Percentiles rank a stretch among this genome's conserved stretches.
Conservation (phyloP, 64 coral and sea anemone species). For the Astreopora myriophthalma region DNA sequence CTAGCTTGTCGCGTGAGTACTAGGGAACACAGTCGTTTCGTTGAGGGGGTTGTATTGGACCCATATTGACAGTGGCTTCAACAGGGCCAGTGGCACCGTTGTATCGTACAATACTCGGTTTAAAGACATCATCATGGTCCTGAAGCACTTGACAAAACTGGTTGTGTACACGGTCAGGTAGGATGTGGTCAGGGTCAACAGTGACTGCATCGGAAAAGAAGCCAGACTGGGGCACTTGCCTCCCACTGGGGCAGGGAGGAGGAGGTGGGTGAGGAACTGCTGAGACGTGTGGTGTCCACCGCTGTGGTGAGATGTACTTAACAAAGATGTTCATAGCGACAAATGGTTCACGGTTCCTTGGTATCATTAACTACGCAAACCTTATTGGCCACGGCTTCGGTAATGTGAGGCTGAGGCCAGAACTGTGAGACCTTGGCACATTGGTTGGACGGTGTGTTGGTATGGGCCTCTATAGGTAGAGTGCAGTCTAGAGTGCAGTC, state of each 20-base stretch:
- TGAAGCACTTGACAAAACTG: not conserved
- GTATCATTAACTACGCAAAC: not conserved
- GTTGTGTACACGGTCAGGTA: not conserved
- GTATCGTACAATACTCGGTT: not conserved
- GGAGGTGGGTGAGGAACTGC: not conserved
- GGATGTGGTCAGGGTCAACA: not conserved
- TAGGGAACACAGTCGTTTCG: constrained; percentile 38
- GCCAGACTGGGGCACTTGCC: not conserved
- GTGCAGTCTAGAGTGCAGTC: too few relatives aligned
- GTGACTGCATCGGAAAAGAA: not conserved
- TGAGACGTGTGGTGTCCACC: not conserved
- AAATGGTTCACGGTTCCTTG: not conserved
- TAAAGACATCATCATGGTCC: constrained; percentile 2
- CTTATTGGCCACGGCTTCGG: not conserved
- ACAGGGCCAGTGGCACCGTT: constrained; percentile 30
- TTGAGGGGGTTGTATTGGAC: constrained; percentile 23
- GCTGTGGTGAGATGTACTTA: not conserved
- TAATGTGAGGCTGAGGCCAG: constrained; percentile 12
- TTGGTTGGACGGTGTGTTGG: not conserved
- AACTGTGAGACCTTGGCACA: not conserved
- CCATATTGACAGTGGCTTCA: constrained; percentile 41
- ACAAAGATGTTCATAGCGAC: not conserved
- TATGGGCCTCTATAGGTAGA: not conserved
- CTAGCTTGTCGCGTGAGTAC: constrained; percentile 4
- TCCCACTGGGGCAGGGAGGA: not conserved